Base-by-base conservation (phyloP, 2,113 vertebrate species). In the Percina caprodes region DNA sequence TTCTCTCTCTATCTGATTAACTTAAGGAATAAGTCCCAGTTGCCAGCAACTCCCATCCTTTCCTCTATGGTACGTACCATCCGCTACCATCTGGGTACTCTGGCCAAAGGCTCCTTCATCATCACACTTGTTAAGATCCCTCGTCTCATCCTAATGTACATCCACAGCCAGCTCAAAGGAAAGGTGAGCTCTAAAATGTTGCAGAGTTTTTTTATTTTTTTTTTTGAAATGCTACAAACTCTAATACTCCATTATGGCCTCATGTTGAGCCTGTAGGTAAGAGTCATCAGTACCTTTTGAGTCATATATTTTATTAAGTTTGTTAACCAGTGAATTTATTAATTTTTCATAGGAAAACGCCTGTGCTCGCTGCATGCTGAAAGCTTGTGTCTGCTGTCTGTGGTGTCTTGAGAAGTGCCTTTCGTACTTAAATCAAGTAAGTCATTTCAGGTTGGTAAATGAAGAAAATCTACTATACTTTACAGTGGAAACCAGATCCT, bases 331-430 rank as follows among this genome's bases (percentile, higher is more conserved):
- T 52, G 7, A 15, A 13, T 76, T 30, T 46, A 45, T 74, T 61
- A 9, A 0, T 4, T 61, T 6, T 8, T 60, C 14, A 0, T 49
- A 99, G 98, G 98, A 99, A 89, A 99, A 99, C 55, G 97, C 96
- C 49, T 97, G 96, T 82, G 97, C 98, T 76, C 96, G 97, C n/a
- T 99, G 98, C 93, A 94, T 99, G 95, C 88, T 99, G 85, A 99
- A 99, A 93, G 93, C 96, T 54, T 99, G 98, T 80, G 96, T 99
- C 87, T 99, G 98, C 94, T 99, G 98, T 94, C 93, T 99, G 93
- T 99, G 98, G 98, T 99, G 98, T 95, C 95, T 99, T 48, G 97
- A 99, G 93, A 99, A 99, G 95, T 99, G 98, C 95, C 96, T 99
- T 56, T 94, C 93, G 46, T 99, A 97, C 90, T 93, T 99, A 93